phyloP scores from a whole-genome alignment of 2,113 vertebrate genomes.

The Sylvilagus bachmani region DNA sequence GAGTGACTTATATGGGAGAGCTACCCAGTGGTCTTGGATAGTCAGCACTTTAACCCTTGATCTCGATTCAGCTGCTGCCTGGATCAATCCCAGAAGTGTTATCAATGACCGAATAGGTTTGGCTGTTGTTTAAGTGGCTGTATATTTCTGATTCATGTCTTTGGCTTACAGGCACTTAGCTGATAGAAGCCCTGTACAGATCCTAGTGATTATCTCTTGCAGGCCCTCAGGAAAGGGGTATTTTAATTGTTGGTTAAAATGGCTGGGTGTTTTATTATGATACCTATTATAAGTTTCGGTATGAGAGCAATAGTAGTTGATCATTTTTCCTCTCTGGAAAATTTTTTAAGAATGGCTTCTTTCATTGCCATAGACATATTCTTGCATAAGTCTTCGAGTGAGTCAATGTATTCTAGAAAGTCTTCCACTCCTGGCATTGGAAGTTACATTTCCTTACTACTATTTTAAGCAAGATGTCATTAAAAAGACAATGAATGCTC shows the following conservation, averaged over 20 bases:
- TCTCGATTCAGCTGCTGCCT: neutral
- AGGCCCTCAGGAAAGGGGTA: neutral
- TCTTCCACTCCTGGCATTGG: neutral
- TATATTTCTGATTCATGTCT: neutral
- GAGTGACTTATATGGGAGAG: neutral
- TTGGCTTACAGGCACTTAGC: neutral
- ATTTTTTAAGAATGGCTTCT: neutral
- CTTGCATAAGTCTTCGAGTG: neutral
- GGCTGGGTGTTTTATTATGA: neutral
- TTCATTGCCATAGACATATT: neutral
- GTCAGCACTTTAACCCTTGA: neutral
- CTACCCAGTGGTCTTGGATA: neutral
- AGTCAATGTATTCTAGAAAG: neutral
- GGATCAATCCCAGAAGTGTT: neutral
- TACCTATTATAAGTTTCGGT: neutral
- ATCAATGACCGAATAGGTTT: neutral
- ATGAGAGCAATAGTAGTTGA: neutral
- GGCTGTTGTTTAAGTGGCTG: neutral
- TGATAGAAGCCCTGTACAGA: neutral
- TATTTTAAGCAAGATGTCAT: neutral
- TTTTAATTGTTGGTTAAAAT: neutral
- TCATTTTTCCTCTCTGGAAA: neutral
- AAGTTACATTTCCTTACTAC: constrained; percentile 13
- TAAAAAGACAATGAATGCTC: neutral
- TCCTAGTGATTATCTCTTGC: neutral